Base-by-base conservation (phyloP, 2,797 vertebrate species). In the Chrosomus eos region DNA sequence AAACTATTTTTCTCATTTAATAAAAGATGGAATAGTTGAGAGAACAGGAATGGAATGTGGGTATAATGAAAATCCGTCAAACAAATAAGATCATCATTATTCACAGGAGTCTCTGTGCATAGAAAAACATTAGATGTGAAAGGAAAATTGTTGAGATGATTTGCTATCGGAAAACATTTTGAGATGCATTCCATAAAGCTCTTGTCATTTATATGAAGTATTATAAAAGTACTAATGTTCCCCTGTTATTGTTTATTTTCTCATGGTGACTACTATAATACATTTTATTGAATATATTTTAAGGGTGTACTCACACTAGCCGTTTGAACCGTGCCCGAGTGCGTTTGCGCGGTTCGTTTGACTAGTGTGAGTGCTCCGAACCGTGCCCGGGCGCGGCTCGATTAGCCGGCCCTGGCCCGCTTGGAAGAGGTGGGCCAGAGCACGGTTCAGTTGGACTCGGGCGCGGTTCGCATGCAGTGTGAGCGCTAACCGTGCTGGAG, bases 21-120 rank as follows among this genome's bases (percentile, higher is more conserved):
- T 28, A 55, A 68, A 68, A 67, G 40, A 78, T 70, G 31, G 53
- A 43, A 38, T 13, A 58, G 78, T 64, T 73, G 60, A 81, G 13
- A 64, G 67, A 86, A 83, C 16, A 5, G 40, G 38, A 40, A 33
- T 76, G 77, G 73, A 75, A 86, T 87, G 82, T 43, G 80, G 76
- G 86, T 62, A 78, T 73, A 58, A 71, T 79, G 51, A 80, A 80
- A 33, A 80, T 79, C 53, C 66, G n/a, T 85, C 82, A 85, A 72
- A 86, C 21, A 14, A 62, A 72, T 74, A 83, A 73, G 71, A 71
- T 6, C 26, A 76, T 48, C 66, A 72, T 88, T 58, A 75, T 80
- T 88, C 68, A 82, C 75, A 23, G 28, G 64, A 58, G 28, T 73
- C 70, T 71, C 72, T 55, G 60, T 64, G 45, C 18, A 16, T 38